Evolutionary conservation across 2,113 vertebrate species (phyloP), one percentile per base, ranked within the genome.

Genomic region (Corvus cornix): DNA sequence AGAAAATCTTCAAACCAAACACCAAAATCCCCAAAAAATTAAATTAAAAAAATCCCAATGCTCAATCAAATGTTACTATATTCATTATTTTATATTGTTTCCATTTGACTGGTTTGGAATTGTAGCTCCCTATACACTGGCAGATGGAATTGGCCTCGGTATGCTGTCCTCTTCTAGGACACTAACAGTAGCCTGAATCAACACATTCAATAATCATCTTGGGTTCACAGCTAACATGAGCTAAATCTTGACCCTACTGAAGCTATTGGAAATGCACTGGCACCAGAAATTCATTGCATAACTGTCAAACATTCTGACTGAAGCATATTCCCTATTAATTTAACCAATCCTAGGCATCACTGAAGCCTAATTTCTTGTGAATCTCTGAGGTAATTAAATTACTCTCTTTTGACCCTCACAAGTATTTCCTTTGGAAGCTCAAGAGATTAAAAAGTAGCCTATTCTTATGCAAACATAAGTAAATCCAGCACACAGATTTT

Each of bases 311-410:
- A 58, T 55, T 83, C 58, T 94, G 73, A 69, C 55, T 87, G 66
- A 91, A 95, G 27, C 35, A 78, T 75, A 89, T 81, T 84, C 37
- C 28, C 56, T 84, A 87, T 78, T 92, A 90, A 89, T 95, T 89
- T 96, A 89, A 75, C 81, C 4, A 4, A 87, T 97, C 59, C 62
- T 88, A 87, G 60, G 73, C 80, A 89, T 64, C 87, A 91, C 26
- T 79, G 84, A 87, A 95, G 73, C 87, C 77, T 96, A 90, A 95
- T 96, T 96, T 96, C 70, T 93, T 95, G 82, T 91, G 87, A 80
- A 91, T 85, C 81, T 93, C 87, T 74, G 46, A 91, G 82, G 92
- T 96, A 93, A 93, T 93, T 83, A 83, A 76, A 85, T 81, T 94
- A 91, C 39, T 83, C 62, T 93, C 46, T 88, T 94, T 76, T 90